Evolutionary conservation across 2,113 vertebrate species (phyloP), one percentile per base, ranked within the genome.

Genomic region (Myrmecobius fasciatus): DNA sequence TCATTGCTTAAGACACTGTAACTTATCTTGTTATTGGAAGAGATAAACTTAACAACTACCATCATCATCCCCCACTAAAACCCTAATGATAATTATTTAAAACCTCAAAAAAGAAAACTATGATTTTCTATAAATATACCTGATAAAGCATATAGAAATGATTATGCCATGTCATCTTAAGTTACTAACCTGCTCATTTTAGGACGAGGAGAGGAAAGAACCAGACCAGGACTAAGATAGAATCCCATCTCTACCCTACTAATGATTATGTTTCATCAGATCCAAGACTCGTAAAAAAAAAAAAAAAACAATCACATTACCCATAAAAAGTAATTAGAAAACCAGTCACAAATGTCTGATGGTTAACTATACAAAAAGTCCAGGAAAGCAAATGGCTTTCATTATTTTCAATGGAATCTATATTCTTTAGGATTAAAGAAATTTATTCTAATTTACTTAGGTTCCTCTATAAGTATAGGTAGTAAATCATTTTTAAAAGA

Each of bases 381-480:
- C 94, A 91, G 43, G 91, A 98, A 97, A 97, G 47, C 97, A 98
- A 98, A 54, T 97, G 98, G 95, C 83, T 98, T 98, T 97, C 97
- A 97, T 98, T 98, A 98, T 97, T 98, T 98, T 89, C 96, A 97
- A 92, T 75, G 97, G 89, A 89, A 52, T 96, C 36, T 94, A 56
- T 97, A 95, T 94, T 90, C 94, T 97, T 98, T 52, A 93, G 92
- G 93, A 97, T 97, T 97, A 97, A 97, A 98, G 53, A 98, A 98
- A 97, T 97, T 96, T 9, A 98, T 98, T 96, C 94, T 94, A 97
- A 98, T 98, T 97, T 98, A 96, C 96, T 97, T 96, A 97, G 94
- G 91, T 96, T 94, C 67, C 67, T 52, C 52, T 96, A 92, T 75
- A 96, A 97, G 67, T 28, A 47, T 89, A 90, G 94, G 91, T 92